Percentiles rank a stretch among this genome's conserved stretches.
These are phyloP conservation scores for Vireo altiloquus DNA, from an alignment of 2,113 vertebrate genomes.

Conservation along the genomic window DNA sequence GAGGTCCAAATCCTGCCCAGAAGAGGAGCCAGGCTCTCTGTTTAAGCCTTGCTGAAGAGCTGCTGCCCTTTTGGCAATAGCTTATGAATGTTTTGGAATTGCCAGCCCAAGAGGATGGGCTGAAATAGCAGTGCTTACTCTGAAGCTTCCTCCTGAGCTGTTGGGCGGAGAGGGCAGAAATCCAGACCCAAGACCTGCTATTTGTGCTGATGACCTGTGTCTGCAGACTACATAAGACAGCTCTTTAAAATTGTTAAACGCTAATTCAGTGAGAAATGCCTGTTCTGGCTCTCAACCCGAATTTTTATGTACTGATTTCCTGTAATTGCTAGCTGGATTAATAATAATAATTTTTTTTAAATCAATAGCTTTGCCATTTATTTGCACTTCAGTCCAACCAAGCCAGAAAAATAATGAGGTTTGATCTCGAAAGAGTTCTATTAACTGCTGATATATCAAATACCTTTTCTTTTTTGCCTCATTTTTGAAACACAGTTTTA, in stretches of 20 bases:
- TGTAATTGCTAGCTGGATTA: constrained; percentile 46
- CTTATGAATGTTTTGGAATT: neutral
- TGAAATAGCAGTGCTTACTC: neutral
- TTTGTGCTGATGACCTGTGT: neutral
- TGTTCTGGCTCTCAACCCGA: neutral
- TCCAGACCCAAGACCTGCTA: neutral
- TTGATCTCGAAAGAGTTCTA: constrained; percentile 1
- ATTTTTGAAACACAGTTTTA: neutral
- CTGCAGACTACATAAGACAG: neutral
- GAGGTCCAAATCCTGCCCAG: neutral
- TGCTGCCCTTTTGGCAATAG: neutral
- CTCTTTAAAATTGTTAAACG: constrained; percentile 27
- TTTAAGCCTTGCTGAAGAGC: neutral
- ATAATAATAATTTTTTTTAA: constrained; percentile 18
- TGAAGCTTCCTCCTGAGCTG: neutral
- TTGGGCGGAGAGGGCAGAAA: neutral
- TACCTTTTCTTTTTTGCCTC: neutral
- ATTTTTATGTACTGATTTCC: constrained; percentile 56
- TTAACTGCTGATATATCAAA: constrained; percentile 19
- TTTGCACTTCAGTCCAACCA: constrained; percentile 24
- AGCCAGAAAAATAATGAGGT: neutral
- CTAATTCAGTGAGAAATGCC: constrained; percentile 40
- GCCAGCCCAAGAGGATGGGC: neutral
- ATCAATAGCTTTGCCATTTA: constrained; percentile 36
- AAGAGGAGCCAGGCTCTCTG: neutral